These are phyloP conservation scores for Lota lota DNA, from an alignment of 2,113 vertebrate genomes.

Conservation along the genomic window DNA sequence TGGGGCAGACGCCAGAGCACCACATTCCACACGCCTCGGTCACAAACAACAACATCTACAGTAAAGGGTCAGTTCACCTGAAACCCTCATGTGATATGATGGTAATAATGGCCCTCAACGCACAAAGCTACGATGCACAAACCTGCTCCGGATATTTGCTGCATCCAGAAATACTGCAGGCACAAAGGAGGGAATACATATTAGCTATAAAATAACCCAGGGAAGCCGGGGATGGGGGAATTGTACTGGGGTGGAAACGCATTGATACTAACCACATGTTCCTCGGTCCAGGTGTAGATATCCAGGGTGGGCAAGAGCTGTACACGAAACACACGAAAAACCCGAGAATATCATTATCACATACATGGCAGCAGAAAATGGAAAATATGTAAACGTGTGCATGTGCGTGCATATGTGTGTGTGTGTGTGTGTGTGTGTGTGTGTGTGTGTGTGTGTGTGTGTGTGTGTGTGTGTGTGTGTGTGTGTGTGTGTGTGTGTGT, in stretches of 20 bases:
- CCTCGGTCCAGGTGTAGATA: slow-evolving; percentile 92
- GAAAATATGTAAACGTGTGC: background rate
- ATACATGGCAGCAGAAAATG: slow-evolving; percentile 5
- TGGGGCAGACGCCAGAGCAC: slow-evolving; percentile 43
- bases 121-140: slow-evolving; percentile 48
- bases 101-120: background rate
- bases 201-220: background rate
- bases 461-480: too few relatives aligned
- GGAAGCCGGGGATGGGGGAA: background rate
- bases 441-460: background rate
- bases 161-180: slow-evolving; percentile 92
- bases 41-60: background rate
- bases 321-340: slow-evolving; percentile 37
- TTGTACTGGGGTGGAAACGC: background rate
- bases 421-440: too few relatives aligned
- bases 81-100: background rate
- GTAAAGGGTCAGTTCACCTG: background rate
- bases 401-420: too few relatives aligned
- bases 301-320: slow-evolving; percentile 95
- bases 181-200: slow-evolving; percentile 9
- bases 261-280: slow-evolving; percentile 89
- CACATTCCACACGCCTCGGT: background rate
- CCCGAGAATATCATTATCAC: background rate
- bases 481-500: too few relatives aligned
- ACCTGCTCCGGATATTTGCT: slow-evolving; percentile 91